Conservation (phyloP, 2,888 invertebrate genomes). For the Lycocerus yunnanus region DNA sequence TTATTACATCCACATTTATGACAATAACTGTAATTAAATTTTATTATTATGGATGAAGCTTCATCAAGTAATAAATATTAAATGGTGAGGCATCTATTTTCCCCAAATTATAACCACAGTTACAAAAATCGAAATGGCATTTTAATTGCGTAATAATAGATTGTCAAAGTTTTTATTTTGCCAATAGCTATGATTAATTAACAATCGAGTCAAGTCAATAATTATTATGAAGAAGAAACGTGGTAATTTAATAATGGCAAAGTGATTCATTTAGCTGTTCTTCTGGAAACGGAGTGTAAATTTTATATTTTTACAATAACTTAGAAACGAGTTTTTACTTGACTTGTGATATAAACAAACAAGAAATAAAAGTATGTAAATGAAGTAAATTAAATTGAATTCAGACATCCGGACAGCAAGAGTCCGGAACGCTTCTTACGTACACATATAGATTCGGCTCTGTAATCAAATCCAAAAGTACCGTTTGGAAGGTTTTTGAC, state of each 20-base stretch:
- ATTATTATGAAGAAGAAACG: not conserved
- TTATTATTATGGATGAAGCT: not conserved
- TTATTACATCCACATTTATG: not conserved
- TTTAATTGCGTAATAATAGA: not conserved
- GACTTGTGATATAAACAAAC: not conserved
- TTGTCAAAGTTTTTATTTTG: not conserved
- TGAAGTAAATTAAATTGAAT: constrained; percentile 12
- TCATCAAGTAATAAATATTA: not conserved
- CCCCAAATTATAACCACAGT: not conserved
- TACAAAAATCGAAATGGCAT: not conserved
- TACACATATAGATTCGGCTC: constrained; percentile 3
- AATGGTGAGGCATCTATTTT: not conserved
- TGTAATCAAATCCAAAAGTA: constrained; percentile 26
- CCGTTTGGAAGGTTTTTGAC: constrained; percentile 26
- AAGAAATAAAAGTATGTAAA: constrained; percentile 1
- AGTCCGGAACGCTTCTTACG: constrained; percentile 9
- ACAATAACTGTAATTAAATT: not conserved
- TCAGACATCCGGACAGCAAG: constrained; percentile 14
- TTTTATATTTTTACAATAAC: not conserved
- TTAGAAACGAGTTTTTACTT: not conserved
- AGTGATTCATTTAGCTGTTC: not conserved
- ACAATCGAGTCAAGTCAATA: not conserved
- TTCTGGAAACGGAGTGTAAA: not conserved
- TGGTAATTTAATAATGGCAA: not conserved
- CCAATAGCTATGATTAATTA: not conserved